Evolutionary conservation across 2,797 vertebrate species (phyloP).

Genomic region (Pyrocephalus nanus): DNA sequence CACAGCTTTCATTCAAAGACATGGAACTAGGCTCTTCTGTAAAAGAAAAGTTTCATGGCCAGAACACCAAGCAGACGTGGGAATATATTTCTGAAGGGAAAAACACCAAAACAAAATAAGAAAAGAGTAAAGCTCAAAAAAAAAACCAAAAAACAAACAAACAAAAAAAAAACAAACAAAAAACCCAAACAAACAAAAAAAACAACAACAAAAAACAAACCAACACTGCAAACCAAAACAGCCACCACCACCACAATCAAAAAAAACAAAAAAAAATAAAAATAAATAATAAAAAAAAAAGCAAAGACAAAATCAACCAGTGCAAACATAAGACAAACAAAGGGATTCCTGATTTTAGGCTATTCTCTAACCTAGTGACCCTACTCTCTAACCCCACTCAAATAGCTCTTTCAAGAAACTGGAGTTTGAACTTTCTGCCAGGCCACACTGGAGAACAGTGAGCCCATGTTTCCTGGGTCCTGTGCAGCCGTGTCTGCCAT

Average conservation of each 20-base stretch:
- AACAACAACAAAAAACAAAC: no score
- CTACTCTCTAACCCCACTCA: no score
- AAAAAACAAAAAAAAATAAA: no score
- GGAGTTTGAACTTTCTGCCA: neutral
- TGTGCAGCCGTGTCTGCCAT: neutral
- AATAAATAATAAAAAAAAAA: neutral
- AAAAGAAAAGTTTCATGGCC: neutral
- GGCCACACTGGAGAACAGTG: accelerated
- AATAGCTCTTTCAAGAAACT: neutral
- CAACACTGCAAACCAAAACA: neutral
- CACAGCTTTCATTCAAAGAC: neutral
- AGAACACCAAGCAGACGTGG: neutral
- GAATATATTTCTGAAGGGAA: neutral
- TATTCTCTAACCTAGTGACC: neutral
- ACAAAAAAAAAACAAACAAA: no score
- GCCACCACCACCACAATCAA: accelerated
- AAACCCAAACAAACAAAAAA: no score
- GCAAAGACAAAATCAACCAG: accelerated
- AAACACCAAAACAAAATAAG: neutral
- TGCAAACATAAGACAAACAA: neutral
- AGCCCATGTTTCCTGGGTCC: neutral
- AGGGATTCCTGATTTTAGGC: neutral
- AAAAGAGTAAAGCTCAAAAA: neutral
- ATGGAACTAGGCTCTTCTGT: neutral
- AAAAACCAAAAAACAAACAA: no score